Evolutionary conservation across 2,888 invertebrate genomes (phyloP), one percentile per base, ranked within the genome.

Genomic region (Protonemura montana): DNA sequence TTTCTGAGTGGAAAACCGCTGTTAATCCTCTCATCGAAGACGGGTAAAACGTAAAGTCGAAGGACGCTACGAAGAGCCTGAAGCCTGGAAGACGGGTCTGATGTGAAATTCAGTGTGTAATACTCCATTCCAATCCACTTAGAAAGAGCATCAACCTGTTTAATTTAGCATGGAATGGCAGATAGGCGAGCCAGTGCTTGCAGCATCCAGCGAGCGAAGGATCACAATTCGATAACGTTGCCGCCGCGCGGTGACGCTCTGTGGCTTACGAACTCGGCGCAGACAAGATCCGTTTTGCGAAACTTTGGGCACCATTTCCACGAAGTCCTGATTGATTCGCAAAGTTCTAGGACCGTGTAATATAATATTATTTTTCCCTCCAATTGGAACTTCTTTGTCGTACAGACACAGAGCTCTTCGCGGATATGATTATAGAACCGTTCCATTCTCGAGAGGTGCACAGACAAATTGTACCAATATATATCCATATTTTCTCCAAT

Each of bases 81-180:
- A 35, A 29, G 76, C 80, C 81, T 42, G 85, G 85, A 76, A 85
- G 84, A 30, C 86, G 80, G 76, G 81, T 85, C 81, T 76, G 29
- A 35, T 41, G 85, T 87, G 85, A 87, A 87, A 87, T 87, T 85
- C 82, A 82, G 82, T 85, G 87, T 82, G 87, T 87, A 87, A 87
- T 87, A 85, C 87, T 80, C 87, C 85, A 87, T 87, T 87, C 87
- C 87, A 76, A 28, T 85, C 87, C 85, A 87, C 82, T 87, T 87
- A 87, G 87, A 76, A 30, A 82, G 41, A 76, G 85, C 85, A 87
- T 87, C 87, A 87, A 82, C 87, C 82, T 81, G 87, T 85, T 87
- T 85, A 87, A 85, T 87, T 87, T 85, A 85, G 82, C 87, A 82
- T 87, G 85, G 76, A 30, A 16, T 30, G 30, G 30, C 26, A 26